These are phyloP conservation scores for Leptarthrus brevirostris DNA, from an alignment of 2,888 invertebrate genomes.

Conservation along the genomic window DNA sequence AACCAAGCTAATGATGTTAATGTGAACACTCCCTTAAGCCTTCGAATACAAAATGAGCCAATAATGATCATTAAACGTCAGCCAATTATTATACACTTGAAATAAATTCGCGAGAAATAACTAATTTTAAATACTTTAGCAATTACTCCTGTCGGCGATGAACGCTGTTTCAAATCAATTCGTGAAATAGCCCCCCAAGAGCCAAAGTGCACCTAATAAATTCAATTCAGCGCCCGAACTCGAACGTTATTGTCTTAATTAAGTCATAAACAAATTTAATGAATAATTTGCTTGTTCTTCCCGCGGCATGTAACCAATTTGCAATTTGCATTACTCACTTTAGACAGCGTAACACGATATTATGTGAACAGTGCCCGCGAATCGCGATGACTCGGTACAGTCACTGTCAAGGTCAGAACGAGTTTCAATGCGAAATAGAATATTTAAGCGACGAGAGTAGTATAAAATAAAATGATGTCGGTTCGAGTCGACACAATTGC, in stretches of 20 bases:
- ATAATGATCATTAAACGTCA: too few relatives aligned
- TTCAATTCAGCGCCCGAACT: not conserved
- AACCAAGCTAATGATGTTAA: too few relatives aligned
- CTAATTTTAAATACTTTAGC: not conserved
- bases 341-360: constrained; percentile 7
- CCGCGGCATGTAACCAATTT: constrained; percentile 1
- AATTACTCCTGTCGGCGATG: not conserved
- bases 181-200: not conserved
- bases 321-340: constrained; percentile 13
- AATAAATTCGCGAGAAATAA: not conserved
- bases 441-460: constrained; percentile 1
- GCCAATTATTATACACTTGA: not conserved
- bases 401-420: constrained; percentile 26
- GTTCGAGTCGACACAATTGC: not conserved
- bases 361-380: not conserved
- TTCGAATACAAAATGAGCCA: too few relatives aligned
- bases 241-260: constrained; percentile 10
- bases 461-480: not conserved
- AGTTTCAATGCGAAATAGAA: constrained; percentile 25
- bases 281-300: constrained; percentile 20
- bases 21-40: too few relatives aligned
- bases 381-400: constrained; percentile 14
- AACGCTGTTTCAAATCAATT: not conserved
- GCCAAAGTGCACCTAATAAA: not conserved
- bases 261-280: constrained; percentile 29